Percentiles rank a stretch among this genome's conserved stretches.
These are phyloP conservation scores for Petrocephalus microphthalmus DNA, from an alignment of 2,113 vertebrate genomes.

Conservation along the genomic window DNA sequence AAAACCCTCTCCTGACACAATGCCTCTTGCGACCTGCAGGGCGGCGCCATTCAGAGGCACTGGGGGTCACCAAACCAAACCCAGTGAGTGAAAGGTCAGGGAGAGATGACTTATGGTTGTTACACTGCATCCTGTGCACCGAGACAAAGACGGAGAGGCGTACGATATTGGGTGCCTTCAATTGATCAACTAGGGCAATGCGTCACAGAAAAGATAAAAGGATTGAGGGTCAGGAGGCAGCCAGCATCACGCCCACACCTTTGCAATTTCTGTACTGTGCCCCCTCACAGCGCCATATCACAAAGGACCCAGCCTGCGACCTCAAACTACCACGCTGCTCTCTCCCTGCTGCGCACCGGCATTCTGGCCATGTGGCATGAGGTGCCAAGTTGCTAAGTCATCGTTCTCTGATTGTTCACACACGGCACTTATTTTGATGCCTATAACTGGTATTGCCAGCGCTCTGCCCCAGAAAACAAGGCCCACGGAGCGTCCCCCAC, in stretches of 20 bases:
- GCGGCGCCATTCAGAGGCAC: neutral
- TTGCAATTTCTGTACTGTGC: neutral
- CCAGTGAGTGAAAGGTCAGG: neutral
- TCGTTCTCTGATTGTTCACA: neutral
- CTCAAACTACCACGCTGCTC: neutral
- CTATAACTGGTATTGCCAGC: neutral
- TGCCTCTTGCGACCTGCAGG: neutral
- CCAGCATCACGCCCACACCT: neutral
- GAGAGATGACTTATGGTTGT: neutral
- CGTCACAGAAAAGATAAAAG: neutral
- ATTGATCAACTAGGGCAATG: constrained; percentile 1
- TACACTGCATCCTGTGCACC: neutral
- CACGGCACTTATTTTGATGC: neutral
- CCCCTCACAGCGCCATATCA: neutral
- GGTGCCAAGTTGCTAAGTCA: neutral
- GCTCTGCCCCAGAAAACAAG: neutral
- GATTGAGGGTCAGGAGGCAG: neutral
- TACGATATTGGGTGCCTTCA: neutral
- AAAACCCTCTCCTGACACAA: neutral
- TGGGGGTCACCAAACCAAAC: neutral
- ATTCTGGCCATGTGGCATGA: neutral
- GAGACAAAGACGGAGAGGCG: neutral
- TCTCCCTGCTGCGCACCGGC: neutral
- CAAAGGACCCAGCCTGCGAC: neutral
- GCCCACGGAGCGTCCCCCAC: neutral